phyloP scores from a whole-genome alignment of 2,797 vertebrate species.

The Petrocephalus sullivani region DNA sequence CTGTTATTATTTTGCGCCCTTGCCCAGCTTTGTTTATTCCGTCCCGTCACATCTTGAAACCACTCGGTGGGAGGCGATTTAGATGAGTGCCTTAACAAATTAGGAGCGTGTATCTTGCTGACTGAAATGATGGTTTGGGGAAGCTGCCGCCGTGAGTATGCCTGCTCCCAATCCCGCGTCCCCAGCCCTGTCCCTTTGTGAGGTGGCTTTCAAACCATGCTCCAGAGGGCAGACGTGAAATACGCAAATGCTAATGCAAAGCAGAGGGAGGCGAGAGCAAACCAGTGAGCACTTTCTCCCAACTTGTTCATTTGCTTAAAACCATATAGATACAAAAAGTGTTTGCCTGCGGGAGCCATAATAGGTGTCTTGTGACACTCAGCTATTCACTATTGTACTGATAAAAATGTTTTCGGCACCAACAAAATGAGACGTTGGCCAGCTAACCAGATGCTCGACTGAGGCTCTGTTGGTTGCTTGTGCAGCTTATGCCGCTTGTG shows the following conservation, averaged over 20 bases:
- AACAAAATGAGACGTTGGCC: background rate
- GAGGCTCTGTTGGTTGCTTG: background rate
- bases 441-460: background rate
- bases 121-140: conserved; percentile 11
- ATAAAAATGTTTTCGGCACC: background rate
- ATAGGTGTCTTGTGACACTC: background rate
- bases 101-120: background rate
- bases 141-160: background rate
- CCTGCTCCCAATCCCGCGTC: background rate
- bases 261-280: background rate
- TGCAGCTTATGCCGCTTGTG: background rate
- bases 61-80: background rate
- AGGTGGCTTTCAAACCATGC: background rate
- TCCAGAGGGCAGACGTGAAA: background rate
- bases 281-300: background rate
- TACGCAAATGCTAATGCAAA: background rate
- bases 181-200: background rate
- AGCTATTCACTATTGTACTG: background rate
- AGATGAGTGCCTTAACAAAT: conserved; percentile 6
- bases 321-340: background rate
- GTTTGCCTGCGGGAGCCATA: background rate
- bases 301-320: background rate
- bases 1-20: background rate
- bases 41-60: background rate
- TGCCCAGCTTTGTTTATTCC: background rate